These are phyloP conservation scores for Polyommatus icarus DNA, from an alignment of 2,888 invertebrate species.

Conservation along the genomic window DNA sequence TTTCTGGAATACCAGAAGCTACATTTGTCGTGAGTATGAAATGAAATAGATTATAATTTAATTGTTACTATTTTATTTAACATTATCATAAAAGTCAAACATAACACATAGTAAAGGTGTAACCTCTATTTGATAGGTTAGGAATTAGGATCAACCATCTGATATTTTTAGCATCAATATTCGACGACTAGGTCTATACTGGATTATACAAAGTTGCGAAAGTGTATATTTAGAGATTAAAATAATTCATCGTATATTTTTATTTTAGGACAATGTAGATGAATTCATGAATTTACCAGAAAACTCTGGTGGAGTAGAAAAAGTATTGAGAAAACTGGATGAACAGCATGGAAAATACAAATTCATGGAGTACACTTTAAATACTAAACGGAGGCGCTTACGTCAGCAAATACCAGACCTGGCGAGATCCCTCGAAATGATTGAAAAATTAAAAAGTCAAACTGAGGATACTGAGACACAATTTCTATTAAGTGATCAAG, in stretches of 20 bases:
- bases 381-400: constrained; percentile 91
- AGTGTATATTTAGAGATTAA: not conserved
- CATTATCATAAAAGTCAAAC: not conserved
- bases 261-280: constrained; percentile 92
- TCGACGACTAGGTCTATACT: not conserved
- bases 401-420: constrained; percentile 97
- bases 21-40: constrained; percentile 86
- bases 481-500: constrained; percentile 96
- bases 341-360: constrained; percentile 98
- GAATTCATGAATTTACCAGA: constrained; percentile 92
- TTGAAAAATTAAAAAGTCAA: constrained; percentile 91
- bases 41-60: not conserved
- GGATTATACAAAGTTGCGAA: not conserved
- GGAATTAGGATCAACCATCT: constrained; percentile 27
- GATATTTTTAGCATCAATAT: constrained; percentile 31
- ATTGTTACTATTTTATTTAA: not conserved
- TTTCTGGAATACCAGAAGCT: constrained; percentile 93
- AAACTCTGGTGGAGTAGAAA: constrained; percentile 90
- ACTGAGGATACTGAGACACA: constrained; percentile 91
- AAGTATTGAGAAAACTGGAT: constrained; percentile 91
- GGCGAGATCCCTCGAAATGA: constrained; percentile 93
- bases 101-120: not conserved
- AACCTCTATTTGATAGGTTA: constrained; percentile 35
- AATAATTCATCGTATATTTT: constrained; percentile 13
- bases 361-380: constrained; percentile 96